Evolutionary conservation across 2,888 invertebrate species (phyloP).

Genomic region (Dexiosoma caninum): DNA sequence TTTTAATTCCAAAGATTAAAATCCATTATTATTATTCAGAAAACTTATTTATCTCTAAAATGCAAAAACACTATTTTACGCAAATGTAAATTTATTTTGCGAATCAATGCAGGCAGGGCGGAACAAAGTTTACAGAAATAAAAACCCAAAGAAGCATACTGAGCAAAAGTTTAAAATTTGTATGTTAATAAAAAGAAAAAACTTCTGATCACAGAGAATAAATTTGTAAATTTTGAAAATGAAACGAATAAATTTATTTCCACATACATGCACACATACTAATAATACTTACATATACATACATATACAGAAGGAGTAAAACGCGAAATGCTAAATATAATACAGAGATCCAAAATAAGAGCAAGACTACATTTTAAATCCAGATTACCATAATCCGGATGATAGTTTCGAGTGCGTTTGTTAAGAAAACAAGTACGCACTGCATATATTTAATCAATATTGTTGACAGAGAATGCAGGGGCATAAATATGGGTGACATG

Average conservation of each 20-base stretch:
- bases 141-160: not conserved
- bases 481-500: not conserved
- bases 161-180: not conserved
- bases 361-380: conserved; percentile 32
- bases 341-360: not conserved
- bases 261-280: no score
- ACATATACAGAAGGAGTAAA: not conserved
- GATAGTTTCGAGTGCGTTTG: conserved; percentile 25
- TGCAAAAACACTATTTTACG: not conserved
- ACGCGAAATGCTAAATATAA: not conserved
- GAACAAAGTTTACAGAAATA: not conserved
- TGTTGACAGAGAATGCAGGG: not conserved
- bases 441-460: not conserved
- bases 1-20: conserved; percentile 2
- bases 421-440: conserved; percentile 11
- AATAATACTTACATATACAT: no score
- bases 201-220: not conserved
- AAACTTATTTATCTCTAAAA: not conserved
- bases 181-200: not conserved
- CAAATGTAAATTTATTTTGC: not conserved
- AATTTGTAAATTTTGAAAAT: conserved; percentile 4
- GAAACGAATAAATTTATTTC: not conserved
- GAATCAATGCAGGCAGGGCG: not conserved
- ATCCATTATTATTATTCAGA: not conserved
- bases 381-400: conserved; percentile 64